These are phyloP conservation scores for Parthenolecanium corni DNA, from an alignment of 2,888 invertebrate genomes.

Conservation along the genomic window DNA sequence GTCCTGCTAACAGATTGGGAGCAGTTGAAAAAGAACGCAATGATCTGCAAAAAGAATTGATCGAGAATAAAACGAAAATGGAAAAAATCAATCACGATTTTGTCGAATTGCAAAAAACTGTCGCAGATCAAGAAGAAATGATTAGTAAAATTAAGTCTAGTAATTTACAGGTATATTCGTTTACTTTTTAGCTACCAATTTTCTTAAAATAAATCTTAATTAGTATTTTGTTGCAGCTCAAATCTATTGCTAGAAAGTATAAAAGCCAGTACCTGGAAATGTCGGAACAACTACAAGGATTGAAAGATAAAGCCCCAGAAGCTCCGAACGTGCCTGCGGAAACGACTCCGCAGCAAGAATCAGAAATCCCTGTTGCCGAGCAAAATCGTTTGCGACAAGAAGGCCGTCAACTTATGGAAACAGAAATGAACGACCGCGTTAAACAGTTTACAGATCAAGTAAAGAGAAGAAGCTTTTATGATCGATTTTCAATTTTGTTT, in stretches of 20 bases:
- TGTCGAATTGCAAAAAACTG: constrained; percentile 31
- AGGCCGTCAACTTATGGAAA: constrained; percentile 37
- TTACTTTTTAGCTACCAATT: too few species aligned
- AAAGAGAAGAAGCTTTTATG: too few species aligned
- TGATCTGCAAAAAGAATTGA: constrained; percentile 38
- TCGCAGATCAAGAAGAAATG: neutral
- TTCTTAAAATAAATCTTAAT: too few species aligned
- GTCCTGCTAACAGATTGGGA: neutral
- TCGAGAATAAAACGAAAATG: constrained; percentile 45
- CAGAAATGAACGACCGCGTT: constrained; percentile 41
- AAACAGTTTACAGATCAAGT: constrained; percentile 42
- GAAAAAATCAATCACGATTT: constrained; percentile 44
- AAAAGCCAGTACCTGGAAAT: constrained; percentile 74
- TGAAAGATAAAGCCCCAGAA: constrained; percentile 46
- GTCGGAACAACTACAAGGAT: constrained; percentile 52
- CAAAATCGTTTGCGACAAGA: constrained; percentile 43
- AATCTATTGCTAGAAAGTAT: constrained; percentile 73
- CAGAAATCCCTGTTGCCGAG: constrained; percentile 36
- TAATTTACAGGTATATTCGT: constrained; percentile 12
- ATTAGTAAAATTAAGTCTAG: constrained; percentile 14
- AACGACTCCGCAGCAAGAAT: constrained; percentile 39
- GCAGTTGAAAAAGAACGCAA: constrained; percentile 38
- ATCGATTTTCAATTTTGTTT: too few species aligned
- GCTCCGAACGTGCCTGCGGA: constrained; percentile 38
- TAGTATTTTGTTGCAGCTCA: constrained; percentile 14